Percentiles rank a stretch among this genome's conserved stretches.
Conservation (phyloP, 1,140 invertebrate genomes). For the Grapholita molesta region DNA sequence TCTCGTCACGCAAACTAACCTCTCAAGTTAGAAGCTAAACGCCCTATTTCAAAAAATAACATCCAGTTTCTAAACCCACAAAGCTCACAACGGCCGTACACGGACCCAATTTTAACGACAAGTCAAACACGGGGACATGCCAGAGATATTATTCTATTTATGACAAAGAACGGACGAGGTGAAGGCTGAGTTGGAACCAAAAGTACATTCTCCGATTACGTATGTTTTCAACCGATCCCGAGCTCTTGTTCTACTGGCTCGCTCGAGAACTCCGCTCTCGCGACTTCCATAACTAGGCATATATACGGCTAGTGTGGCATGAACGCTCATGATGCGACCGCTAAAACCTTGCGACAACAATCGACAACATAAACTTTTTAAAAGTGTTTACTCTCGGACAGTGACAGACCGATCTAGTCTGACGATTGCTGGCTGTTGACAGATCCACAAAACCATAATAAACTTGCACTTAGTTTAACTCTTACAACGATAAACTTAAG, state of each 20-base stretch:
- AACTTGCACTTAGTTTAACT: background rate
- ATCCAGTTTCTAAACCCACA: slow-evolving; percentile 49
- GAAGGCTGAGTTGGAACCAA: background rate
- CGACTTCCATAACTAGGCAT: background rate
- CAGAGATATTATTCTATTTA: slow-evolving; percentile 16
- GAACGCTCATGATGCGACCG: slow-evolving; percentile 59
- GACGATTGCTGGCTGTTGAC: slow-evolving; percentile 59
- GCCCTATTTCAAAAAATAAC: slow-evolving; percentile 15
- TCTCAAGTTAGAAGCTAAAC: background rate
- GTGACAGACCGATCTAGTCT: slow-evolving; percentile 69
- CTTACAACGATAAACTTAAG: slow-evolving; percentile 31
- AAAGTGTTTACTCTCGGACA: slow-evolving; percentile 67
- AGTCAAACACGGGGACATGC: slow-evolving; percentile 44
- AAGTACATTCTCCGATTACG: background rate
- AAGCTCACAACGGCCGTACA: slow-evolving; percentile 53
- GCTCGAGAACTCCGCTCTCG: background rate
- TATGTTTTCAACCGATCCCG: background rate
- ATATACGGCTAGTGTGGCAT: slow-evolving; percentile 22
- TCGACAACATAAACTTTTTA: slow-evolving; percentile 69
- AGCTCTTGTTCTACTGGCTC: background rate
- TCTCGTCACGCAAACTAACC: slow-evolving; percentile 29
- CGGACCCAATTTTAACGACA: slow-evolving; percentile 62
- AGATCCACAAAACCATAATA: slow-evolving; percentile 27
- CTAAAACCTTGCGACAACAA: slow-evolving; percentile 71
- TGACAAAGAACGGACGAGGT: background rate